Evolutionary conservation across 1,140 invertebrate species (phyloP), one percentile per base, ranked within the genome.

Genomic region (Drosophila simulans): DNA sequence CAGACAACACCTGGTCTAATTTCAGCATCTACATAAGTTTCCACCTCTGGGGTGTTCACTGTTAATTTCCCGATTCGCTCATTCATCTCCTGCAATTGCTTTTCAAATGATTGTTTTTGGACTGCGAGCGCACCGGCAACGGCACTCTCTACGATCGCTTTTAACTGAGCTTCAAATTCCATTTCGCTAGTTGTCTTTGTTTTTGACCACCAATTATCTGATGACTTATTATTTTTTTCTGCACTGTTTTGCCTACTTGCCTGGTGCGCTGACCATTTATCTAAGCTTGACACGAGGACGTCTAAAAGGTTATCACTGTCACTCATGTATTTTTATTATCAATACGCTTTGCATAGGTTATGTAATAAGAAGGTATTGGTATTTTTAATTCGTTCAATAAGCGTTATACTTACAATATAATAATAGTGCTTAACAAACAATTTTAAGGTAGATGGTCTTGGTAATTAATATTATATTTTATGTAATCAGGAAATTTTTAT

Each of bases 91-190:
- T 52, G n/a, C 13, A 49, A 59, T 10, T 49, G 31, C 12, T 11
- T 31, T 51, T 60, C 22, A 20, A 59, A 59, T 51, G 46, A 27
- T 51, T 60, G 46, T 31, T 60, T 51, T 60, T 51, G 57, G 37
- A 48, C 20, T 37, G 56, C 27, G 15, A 45, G 40, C 31, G 43
- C 56, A 13, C 31, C 20, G 17, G 4, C 31, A 37, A 48, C 31
- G 27, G 43, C 56, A 48, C 43, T 48, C 13, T 48, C 31, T 15
- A 48, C 56, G 13, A 48, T 58, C 31, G 20, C n/a, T 48, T 48
- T 58, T 48, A 37, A 37, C 17, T 57, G 42, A 22, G 17, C 27
- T 57, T 34, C 55, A 25, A 25, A 25, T 5, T 4, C 4, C 25
- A 25, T 25, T 25, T 25, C 25, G 5, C 25, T 25, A 25, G 25